Percentiles rank a stretch among this genome's conserved stretches.
Conservation (phyloP, 1,140 invertebrate genomes). For the Akabosia matsudoensis region DNA sequence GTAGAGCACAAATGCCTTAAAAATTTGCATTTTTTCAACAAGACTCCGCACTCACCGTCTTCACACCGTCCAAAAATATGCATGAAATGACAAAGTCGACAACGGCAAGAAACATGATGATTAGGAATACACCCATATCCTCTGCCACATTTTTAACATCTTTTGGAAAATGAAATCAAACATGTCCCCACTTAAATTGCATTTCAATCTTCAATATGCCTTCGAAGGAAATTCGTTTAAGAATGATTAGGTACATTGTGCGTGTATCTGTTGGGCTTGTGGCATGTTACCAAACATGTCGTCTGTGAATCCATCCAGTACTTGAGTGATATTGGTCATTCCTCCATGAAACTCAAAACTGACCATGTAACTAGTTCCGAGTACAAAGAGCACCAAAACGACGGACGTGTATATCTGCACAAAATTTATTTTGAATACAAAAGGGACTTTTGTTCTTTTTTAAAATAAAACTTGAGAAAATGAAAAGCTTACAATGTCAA, state of each 20-base stretch:
- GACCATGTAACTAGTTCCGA: slow-evolving; percentile 30
- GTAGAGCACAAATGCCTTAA: not conserved
- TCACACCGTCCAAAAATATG: slow-evolving; percentile 31
- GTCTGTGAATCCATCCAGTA: slow-evolving; percentile 25
- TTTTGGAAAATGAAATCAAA: not conserved
- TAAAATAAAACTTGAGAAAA: not conserved
- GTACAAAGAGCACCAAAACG: slow-evolving; percentile 23
- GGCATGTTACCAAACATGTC: slow-evolving; percentile 26
- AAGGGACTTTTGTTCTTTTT: not conserved
- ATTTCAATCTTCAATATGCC: too few relatives aligned
- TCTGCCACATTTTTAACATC: slow-evolving; percentile 26
- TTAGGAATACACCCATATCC: slow-evolving; percentile 33
- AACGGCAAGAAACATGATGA: slow-evolving; percentile 30
- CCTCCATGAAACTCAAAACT: slow-evolving; percentile 27
- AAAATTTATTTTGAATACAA: not conserved
- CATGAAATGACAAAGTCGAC: slow-evolving; percentile 31
- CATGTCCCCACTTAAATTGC: too few relatives aligned
- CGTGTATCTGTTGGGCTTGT: not conserved
- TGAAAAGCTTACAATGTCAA: slow-evolving; percentile 6
- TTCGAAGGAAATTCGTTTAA: too few relatives aligned
- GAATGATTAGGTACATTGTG: too few relatives aligned
- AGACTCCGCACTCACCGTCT: not conserved
- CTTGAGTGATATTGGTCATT: slow-evolving; percentile 9
- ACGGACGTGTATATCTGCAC: slow-evolving; percentile 20
- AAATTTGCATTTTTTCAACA: too few relatives aligned